Conservation (phyloP, 2,113 vertebrate species). For the Leptobrachium leishanense region DNA sequence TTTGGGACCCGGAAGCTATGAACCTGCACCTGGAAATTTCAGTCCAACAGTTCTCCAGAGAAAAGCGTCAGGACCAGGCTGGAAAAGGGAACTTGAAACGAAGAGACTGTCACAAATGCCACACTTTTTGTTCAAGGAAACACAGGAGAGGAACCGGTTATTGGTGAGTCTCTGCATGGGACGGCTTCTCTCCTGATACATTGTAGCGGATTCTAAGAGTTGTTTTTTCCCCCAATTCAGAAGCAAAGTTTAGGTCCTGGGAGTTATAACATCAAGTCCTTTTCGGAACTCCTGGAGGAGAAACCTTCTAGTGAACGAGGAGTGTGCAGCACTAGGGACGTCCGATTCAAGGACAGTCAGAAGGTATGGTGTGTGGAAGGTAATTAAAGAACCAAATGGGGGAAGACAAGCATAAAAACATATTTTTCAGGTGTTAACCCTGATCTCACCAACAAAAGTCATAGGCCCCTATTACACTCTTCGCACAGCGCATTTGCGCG, state of each 20-base stretch:
- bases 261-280: slow-evolving; percentile 64
- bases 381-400: no score
- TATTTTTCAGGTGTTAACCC: no score
- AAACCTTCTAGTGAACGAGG: slow-evolving; percentile 61
- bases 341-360: slow-evolving; percentile 57
- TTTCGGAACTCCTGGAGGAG: slow-evolving; percentile 59
- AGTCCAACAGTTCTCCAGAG: slow-evolving; percentile 49
- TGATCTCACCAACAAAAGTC: no score
- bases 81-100: slow-evolving; percentile 56
- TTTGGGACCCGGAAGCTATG: slow-evolving; percentile 65
- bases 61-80: slow-evolving; percentile 56
- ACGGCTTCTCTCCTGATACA: no score
- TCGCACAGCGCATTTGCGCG: no score
- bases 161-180: slow-evolving; percentile 55
- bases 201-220: neutral
- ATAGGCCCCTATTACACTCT: no score
- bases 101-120: slow-evolving; percentile 55
- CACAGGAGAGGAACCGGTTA: slow-evolving; percentile 51
- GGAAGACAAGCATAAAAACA: no score
- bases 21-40: slow-evolving; percentile 56
- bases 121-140: slow-evolving; percentile 61
- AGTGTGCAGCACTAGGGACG: slow-evolving; percentile 62
- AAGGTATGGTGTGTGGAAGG: slow-evolving; percentile 50
- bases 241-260: slow-evolving; percentile 64
- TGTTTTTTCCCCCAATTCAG: slow-evolving; percentile 44